Percentiles rank a stretch among this genome's conserved stretches.
phyloP scores from a whole-genome alignment of 2,888 invertebrate genomes.

The Drosophila bunnanda region DNA sequence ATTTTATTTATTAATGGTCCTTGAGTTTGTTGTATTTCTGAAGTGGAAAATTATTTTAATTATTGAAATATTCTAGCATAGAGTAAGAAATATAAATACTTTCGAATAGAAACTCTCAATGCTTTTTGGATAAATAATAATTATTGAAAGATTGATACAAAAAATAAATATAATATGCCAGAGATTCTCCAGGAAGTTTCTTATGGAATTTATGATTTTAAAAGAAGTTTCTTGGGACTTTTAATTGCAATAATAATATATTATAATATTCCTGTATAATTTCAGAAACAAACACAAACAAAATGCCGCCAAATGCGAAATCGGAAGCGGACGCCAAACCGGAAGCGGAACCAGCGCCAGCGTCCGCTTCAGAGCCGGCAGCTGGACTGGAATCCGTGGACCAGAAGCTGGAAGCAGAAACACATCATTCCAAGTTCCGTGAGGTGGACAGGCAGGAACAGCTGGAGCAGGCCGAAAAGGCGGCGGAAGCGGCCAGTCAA shows the following conservation, averaged over 20 bases:
- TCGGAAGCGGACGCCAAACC: conserved; percentile 71
- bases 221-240: background rate
- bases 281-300: conserved; percentile 61
- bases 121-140: background rate
- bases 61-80: too few species aligned
- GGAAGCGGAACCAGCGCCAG: conserved; percentile 71
- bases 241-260: background rate
- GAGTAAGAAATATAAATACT: background rate
- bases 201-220: too few species aligned
- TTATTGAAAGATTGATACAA: background rate
- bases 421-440: conserved; percentile 79
- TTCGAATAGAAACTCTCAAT: background rate
- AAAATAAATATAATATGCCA: background rate
- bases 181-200: background rate
- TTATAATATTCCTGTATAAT: background rate
- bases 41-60: background rate
- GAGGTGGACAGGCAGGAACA: conserved; percentile 70
- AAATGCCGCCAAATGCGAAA: conserved; percentile 83
- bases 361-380: conserved; percentile 66
- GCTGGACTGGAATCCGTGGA: conserved; percentile 71
- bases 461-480: conserved; percentile 39
- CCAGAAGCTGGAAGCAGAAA: conserved; percentile 76
- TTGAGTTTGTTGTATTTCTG: too few species aligned
- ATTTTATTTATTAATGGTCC: too few species aligned
- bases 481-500: conserved; percentile 68